phyloP scores from a whole-genome alignment of 2,113 vertebrate genomes.

The Ifrita kowaldi region DNA sequence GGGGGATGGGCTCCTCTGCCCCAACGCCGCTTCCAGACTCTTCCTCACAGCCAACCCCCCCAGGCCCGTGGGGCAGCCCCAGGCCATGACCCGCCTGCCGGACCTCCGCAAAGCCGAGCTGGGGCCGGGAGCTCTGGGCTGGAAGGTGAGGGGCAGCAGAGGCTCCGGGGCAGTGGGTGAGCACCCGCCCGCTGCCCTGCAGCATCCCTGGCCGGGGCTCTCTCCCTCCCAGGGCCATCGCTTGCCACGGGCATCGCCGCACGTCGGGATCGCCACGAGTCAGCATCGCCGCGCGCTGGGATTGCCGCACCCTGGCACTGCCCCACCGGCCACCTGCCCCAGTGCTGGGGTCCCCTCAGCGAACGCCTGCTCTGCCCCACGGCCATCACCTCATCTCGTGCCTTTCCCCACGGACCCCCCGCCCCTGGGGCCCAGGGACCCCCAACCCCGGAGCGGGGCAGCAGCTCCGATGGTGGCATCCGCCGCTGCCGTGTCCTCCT shows the following conservation, averaged over 20 bases:
- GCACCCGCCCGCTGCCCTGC: fast-evolving
- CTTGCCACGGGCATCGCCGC: neutral
- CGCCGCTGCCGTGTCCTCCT: conserved; percentile 12
- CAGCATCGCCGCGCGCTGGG: neutral
- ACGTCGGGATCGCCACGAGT: neutral
- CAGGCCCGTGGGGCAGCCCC: neutral
- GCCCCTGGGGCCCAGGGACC: neutral
- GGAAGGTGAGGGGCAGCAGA: neutral
- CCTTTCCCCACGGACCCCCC: neutral
- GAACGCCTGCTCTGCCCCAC: neutral
- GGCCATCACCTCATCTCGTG: neutral
- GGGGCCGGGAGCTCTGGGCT: neutral
- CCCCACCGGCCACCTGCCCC: neutral
- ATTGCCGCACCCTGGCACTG: neutral
- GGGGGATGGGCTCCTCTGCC: neutral
- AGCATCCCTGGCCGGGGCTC: neutral
- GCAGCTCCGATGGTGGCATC: neutral
- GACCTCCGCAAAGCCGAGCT: neutral
- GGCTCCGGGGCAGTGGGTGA: fast-evolving
- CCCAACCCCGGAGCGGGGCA: neutral
- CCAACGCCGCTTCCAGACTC: neutral
- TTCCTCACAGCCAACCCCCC: neutral
- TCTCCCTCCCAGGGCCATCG: neutral
- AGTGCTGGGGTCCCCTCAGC: neutral
- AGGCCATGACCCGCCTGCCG: neutral